Base-by-base conservation (phyloP, 2,113 vertebrate species). In the Amblyopsis rosae region DNA sequence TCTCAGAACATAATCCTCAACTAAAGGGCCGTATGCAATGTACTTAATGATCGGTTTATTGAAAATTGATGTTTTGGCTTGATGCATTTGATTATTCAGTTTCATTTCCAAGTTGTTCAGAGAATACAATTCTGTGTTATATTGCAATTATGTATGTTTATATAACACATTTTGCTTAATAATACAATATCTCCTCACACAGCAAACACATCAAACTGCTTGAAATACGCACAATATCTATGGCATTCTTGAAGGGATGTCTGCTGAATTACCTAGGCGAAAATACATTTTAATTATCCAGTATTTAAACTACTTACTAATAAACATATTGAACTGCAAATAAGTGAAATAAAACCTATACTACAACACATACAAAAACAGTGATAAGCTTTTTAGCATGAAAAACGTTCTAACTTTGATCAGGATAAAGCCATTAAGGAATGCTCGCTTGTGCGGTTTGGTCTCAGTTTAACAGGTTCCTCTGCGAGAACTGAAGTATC, bases 381-480 rank as follows among this genome's bases (percentile, higher is more conserved):
- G 26, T 26, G 26, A 26, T 26, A 26, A 26, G 26, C 1, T 26
- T 26, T 26, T 26, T 26, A 26, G 26, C 26, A 26, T 26, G 26
- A 26, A 26, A 26, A 26, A 26, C 26, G 0, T 32, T 64, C 51
- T 15, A 12, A 65, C 65, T 77, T 81, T 56, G 74, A 79, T 62
- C 26, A 55, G 67, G 79, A 83, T 84, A 80, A 35, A 12, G 10
- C 33, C 50, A 65, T 54, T 54, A 64, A 46, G 9, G 33, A n/a
- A 17, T 15, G 51, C 15, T 75, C 47, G 47, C 65, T 7, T 17
- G 48, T 35, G 62, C 49, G 48, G 70, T 19, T 19, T 55, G 59
- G 70, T 68, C 69, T 69, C 62, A 72, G 57, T 67, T 48, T 67
- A 53, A 48, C 59, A 17, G 65, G 67, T 72, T 81, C 67, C 47